Conservation (phyloP, 2,888 invertebrate genomes). For the Anodontia alba region DNA sequence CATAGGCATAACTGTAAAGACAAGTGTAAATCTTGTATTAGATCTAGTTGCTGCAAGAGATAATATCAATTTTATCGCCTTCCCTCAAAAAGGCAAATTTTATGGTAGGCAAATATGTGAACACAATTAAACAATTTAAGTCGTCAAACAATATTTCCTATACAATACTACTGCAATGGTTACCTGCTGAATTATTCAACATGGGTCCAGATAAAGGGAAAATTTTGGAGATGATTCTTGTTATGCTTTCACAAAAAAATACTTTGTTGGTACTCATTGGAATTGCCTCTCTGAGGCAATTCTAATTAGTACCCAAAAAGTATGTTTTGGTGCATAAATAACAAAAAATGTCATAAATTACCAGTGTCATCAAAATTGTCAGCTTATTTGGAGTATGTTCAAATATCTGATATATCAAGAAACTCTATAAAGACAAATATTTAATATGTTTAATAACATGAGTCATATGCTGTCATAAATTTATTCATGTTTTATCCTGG, state of each 20-base stretch:
- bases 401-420: conserved; percentile 7
- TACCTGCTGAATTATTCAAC: too few species aligned
- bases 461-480: neutral
- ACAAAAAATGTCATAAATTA: too few species aligned
- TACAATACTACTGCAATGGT: conserved; percentile 17
- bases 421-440: conserved; percentile 5
- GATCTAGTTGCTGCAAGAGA: neutral
- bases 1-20: neutral
- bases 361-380: too few species aligned
- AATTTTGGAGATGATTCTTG: too few species aligned
- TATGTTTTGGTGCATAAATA: too few species aligned
- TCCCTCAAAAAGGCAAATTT: neutral
- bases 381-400: too few species aligned
- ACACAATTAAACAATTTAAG: conserved; percentile 2
- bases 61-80: neutral
- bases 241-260: too few species aligned
- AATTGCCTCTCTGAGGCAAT: too few species aligned
- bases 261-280: too few species aligned
- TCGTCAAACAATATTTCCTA: neutral
- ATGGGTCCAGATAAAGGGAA: too few species aligned
- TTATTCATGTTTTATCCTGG: too few species aligned
- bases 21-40: neutral
- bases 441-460: conserved; percentile 14
- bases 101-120: neutral
- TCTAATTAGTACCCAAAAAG: too few species aligned